phyloP scores from a whole-genome alignment of 2,113 vertebrate species.

The Hippoglossus stenolepis region DNA sequence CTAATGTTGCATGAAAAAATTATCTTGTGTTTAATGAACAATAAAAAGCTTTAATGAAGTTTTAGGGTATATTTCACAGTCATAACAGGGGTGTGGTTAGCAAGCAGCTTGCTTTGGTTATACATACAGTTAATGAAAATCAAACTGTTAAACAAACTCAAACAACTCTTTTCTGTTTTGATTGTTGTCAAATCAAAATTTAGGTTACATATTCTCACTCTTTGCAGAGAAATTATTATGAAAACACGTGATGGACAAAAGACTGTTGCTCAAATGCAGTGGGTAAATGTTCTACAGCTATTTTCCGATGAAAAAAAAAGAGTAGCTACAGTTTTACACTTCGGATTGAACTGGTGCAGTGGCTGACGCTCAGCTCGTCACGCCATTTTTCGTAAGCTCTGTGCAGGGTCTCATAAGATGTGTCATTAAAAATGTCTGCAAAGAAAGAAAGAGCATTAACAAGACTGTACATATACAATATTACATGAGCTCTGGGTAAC shows the following conservation, averaged over 20 bases:
- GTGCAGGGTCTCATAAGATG: slow-evolving; percentile 76
- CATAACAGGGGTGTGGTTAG: background rate
- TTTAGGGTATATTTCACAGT: background rate
- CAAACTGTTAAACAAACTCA: no score
- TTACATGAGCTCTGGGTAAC: background rate
- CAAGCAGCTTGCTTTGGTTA: background rate
- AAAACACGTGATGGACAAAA: background rate
- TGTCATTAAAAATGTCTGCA: slow-evolving; percentile 87
- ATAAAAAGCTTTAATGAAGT: slow-evolving; percentile 1
- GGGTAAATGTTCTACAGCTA: no score
- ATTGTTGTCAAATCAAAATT: background rate
- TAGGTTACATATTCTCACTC: background rate
- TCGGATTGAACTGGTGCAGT: slow-evolving; percentile 8
- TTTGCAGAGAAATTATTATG: background rate
- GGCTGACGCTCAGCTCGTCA: slow-evolving; percentile 69
- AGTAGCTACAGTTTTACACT: background rate
- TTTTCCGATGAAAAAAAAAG: background rate
- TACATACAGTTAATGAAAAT: background rate
- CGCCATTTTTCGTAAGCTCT: slow-evolving; percentile 80
- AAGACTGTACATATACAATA: background rate
- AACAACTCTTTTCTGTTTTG: background rate
- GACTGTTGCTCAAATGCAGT: no score
- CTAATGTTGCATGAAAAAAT: no score
- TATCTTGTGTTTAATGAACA: background rate
- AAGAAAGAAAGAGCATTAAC: slow-evolving; percentile 31